Base-by-base conservation (phyloP, 2,888 invertebrate genomes). In the Coelinius sp. region DNA sequence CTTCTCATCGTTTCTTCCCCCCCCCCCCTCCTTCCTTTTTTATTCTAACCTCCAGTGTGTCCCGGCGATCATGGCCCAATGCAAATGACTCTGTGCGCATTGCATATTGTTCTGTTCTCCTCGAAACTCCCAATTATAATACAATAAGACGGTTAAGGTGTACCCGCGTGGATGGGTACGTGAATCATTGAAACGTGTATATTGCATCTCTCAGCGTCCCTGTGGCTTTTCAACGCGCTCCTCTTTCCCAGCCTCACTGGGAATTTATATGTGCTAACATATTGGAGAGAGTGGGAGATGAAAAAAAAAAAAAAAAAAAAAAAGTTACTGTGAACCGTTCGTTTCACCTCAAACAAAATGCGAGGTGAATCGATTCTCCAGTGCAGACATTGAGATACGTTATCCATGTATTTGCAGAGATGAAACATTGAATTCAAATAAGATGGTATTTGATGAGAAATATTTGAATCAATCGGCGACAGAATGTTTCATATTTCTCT, bases 131-230 rank as follows among this genome's bases (percentile, higher is more conserved):
- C 64, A 70, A 64, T 70, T 70, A 70, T 64, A 70, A 70, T 70
- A 70, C 70, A 70, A 70, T 70, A 64, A 69, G 70, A 70, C 64
- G 64, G 70, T 41, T 70, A 53, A 70, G 53, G 63, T 64, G 62
- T 69, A 63, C 52, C 52, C 24, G 53, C 22, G 17, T 24, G n/a
- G 70, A 70, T 65, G 35, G 53, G 56, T 70, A 65, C 59, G 64
- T 70, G 70, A 70, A 70, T 70, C 46, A 70, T 70, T 70, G 49
- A 64, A 64, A 64, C 53, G 53, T 70, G 70, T 70, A 64, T 70
- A 70, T 69, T 64, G 52, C n/a, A 59, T 69, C 46, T n/a, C 62
- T 62, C 22, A 31, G n/a, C 35, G 17, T 52, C 27, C 49, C 52
- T 53, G 67, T 53, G 35, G 53, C 59, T 67, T 53, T 44, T 65